phyloP scores from a whole-genome alignment of 2,797 vertebrate species.

The Nasua narica region DNA sequence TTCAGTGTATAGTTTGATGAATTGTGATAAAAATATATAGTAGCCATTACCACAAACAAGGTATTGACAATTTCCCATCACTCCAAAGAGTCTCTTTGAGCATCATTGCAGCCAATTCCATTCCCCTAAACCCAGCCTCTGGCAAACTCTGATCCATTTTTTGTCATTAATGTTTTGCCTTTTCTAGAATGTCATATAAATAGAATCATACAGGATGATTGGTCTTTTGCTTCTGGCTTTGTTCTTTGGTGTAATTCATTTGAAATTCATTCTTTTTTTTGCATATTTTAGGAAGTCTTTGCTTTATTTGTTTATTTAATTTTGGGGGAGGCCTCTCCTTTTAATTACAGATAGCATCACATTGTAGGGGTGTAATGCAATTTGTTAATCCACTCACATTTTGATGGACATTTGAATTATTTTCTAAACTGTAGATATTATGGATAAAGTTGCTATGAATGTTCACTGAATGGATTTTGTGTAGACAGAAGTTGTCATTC shows the following conservation, averaged over 20 bases:
- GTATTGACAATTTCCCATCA: background rate
- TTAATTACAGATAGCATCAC: background rate
- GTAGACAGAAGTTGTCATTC: background rate
- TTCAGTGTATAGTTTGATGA: background rate
- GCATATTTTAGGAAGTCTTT: background rate
- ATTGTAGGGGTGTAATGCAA: background rate
- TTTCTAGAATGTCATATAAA: background rate
- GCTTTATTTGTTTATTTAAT: background rate
- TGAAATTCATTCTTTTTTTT: background rate
- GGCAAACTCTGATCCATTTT: background rate
- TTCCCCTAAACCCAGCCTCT: background rate
- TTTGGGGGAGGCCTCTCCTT: background rate
- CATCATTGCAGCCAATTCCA: background rate
- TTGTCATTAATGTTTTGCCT: background rate
- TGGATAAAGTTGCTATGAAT: background rate
- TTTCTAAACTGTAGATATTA: background rate
- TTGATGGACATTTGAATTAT: background rate
- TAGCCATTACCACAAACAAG: background rate
- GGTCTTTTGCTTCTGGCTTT: background rate
- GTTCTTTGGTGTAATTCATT: background rate
- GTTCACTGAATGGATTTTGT: background rate
- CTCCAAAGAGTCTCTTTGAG: background rate
- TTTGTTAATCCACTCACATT: background rate
- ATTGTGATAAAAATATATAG: background rate
- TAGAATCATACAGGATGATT: background rate